Conservation (phyloP, 2,113 vertebrate species). For the Tyto alba region DNA sequence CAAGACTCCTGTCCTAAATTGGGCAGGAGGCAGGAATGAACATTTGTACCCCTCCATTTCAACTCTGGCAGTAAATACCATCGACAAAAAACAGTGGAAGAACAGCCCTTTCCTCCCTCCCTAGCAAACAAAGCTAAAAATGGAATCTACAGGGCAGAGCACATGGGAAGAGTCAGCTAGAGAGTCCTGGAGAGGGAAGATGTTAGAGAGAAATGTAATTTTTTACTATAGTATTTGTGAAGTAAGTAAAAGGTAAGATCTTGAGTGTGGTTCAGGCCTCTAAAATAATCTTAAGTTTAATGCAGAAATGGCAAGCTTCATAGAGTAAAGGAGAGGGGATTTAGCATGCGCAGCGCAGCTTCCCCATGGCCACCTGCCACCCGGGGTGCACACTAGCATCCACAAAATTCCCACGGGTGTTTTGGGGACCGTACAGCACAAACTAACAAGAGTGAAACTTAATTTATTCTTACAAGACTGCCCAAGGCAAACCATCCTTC, state of each 20-base stretch:
- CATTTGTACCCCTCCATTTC: background rate
- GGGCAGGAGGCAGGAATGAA: background rate
- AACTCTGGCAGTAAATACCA: background rate
- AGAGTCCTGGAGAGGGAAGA: background rate
- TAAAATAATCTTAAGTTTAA: background rate
- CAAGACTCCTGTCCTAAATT: background rate
- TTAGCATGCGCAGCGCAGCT: background rate
- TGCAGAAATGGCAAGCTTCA: background rate
- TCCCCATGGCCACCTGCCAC: background rate
- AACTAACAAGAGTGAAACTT: background rate
- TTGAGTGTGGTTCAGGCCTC: background rate
- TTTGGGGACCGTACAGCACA: background rate
- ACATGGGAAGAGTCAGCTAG: background rate
- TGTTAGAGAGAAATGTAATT: background rate
- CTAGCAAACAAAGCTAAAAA: background rate
- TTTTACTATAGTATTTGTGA: background rate
- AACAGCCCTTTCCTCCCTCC: background rate
- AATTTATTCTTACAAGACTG: background rate
- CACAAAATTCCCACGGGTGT: background rate
- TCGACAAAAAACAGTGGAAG: accelerated
- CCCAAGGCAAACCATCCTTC: background rate
- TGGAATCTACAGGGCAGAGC: background rate
- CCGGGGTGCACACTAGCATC: background rate
- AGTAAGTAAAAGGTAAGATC: background rate
- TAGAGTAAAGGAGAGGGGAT: background rate